A percentile compares a stretch with the other conserved stretches of the same genome.
These are phyloP conservation scores for Acanthiza pusilla DNA, from an alignment of 2,797 vertebrate genomes.

Conservation along the genomic window DNA sequence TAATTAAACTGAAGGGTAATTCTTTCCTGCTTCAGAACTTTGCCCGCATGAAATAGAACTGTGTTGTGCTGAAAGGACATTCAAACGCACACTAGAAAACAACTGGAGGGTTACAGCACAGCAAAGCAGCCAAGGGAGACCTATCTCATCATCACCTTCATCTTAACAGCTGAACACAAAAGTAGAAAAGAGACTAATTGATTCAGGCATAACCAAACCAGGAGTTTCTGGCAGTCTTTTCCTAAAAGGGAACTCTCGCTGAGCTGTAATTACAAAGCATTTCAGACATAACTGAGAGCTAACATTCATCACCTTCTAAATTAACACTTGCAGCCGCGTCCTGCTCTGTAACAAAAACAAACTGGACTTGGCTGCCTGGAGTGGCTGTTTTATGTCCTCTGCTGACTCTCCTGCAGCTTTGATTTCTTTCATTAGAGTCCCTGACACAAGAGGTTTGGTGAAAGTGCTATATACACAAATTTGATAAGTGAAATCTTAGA, in stretches of 20 bases:
- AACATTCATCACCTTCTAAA: neutral
- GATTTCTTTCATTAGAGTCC: neutral
- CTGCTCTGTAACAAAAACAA: neutral
- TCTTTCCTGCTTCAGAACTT: neutral
- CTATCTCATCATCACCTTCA: neutral
- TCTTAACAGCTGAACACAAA: neutral
- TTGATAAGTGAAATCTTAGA: neutral
- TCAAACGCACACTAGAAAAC: neutral
- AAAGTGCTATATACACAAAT: neutral
- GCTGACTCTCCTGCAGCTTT: neutral
- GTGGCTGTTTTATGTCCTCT: neutral
- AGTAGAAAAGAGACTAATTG: neutral
- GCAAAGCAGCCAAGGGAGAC: neutral
- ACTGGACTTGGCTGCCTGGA: neutral
- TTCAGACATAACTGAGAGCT: neutral
- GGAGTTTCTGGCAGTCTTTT: neutral
- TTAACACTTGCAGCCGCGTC: neutral
- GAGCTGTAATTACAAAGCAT: conserved; percentile 36
- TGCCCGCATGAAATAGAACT: neutral
- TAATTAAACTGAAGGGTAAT: neutral
- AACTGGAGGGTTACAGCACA: neutral
- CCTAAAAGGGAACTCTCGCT: neutral
- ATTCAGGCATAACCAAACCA: neutral
- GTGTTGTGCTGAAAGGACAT: neutral
- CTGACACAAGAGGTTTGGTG: neutral